Conservation (phyloP, 2,113 vertebrate genomes). For the Arothron firmamentum region DNA sequence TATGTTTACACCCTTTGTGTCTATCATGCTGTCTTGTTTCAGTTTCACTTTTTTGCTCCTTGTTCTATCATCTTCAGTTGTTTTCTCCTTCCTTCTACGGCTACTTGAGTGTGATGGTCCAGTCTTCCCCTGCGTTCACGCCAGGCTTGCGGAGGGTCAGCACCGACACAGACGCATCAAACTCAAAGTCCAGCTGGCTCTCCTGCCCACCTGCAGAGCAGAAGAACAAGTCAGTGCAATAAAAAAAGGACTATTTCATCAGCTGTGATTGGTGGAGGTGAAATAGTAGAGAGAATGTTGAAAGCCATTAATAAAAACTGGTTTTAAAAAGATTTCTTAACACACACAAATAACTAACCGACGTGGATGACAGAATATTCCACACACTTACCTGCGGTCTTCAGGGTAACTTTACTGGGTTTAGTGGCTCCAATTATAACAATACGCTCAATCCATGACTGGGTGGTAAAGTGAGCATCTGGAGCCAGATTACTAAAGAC, state of each 20-base stretch:
- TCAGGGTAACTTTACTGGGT: constrained; percentile 75
- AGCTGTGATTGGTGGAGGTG: neutral
- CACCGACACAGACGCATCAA: constrained; percentile 78
- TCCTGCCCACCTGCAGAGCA: constrained; percentile 70
- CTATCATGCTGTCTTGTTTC: constrained; percentile 23
- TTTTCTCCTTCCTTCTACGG: constrained; percentile 10
- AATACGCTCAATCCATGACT: constrained; percentile 82
- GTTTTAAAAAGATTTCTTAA: neutral
- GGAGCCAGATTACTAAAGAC: constrained; percentile 74
- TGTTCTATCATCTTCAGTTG: constrained; percentile 10
- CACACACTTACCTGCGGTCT: constrained; percentile 72
- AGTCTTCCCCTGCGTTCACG: constrained; percentile 78
- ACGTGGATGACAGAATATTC: neutral
- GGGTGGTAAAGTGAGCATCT: constrained; percentile 75
- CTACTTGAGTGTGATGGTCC: constrained; percentile 81
- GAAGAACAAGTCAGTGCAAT: neutral
- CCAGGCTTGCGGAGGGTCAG: constrained; percentile 83
- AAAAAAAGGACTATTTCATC: neutral
- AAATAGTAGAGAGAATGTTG: too few species aligned
- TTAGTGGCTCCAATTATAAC: constrained; percentile 80
- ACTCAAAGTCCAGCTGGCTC: constrained; percentile 79
- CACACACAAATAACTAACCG: too few species aligned
- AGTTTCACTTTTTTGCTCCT: constrained; percentile 19
- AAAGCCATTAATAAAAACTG: too few species aligned
- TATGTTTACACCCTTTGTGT: constrained; percentile 11